These are phyloP conservation scores for Hemicentrotus pulcherrimus DNA, from an alignment of 35 echinoderm and acorn worm genomes.

Conservation along the genomic window DNA sequence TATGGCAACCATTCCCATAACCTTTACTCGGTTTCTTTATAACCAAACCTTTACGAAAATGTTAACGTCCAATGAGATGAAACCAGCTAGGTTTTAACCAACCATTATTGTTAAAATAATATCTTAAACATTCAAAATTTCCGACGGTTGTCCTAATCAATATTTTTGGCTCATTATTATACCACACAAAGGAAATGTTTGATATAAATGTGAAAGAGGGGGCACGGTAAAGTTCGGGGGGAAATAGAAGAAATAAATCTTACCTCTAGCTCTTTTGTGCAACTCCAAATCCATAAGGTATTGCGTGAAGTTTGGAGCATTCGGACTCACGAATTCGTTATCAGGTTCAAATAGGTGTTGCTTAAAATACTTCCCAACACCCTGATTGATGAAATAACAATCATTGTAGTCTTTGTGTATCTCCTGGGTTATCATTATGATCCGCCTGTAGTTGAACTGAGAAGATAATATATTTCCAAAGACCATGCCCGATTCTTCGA, in stretches of 20 bases:
- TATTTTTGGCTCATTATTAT: background rate
- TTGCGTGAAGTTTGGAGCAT: slow-evolving; percentile 28
- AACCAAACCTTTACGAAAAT: too few relatives aligned
- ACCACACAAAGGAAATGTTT: background rate
- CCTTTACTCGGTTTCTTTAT: background rate
- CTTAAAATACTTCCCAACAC: background rate
- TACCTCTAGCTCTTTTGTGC: background rate
- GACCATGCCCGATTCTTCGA: background rate
- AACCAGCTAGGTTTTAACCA: too few relatives aligned
- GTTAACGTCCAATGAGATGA: too few relatives aligned
- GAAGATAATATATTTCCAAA: background rate
- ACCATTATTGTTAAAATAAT: too few relatives aligned
- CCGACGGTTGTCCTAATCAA: too few relatives aligned
- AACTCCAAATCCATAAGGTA: background rate
- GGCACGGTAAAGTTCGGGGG: background rate
- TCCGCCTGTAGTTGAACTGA: slow-evolving; percentile 25
- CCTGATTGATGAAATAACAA: slow-evolving; percentile 35
- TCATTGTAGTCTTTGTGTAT: background rate
- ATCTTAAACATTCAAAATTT: too few relatives aligned
- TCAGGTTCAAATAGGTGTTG: background rate
- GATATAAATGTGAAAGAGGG: background rate
- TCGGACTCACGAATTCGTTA: background rate
- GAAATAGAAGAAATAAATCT: background rate
- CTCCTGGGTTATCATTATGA: slow-evolving; percentile 13
- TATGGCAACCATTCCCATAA: background rate